Base-by-base conservation (phyloP, 2,888 invertebrate genomes). In the Anoncus sp. region DNA sequence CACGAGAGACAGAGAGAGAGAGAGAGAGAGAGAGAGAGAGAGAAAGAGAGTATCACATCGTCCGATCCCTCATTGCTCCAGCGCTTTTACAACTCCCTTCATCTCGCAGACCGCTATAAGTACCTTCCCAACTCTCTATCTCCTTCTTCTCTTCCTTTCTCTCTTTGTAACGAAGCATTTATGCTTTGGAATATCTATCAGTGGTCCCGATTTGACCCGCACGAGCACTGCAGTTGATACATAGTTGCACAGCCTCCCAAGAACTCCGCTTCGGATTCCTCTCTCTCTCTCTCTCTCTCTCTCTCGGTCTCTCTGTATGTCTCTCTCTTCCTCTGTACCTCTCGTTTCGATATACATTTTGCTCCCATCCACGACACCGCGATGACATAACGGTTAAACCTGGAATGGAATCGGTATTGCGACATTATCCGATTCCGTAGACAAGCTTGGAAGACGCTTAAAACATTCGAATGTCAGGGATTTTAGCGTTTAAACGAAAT, bases 81-180 rank as follows among this genome's bases (percentile, higher is more conserved):
- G 60, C 62, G 40, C 51, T 71, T n/a, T 10, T 53, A 43, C 53
- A 31, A 60, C 60, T 72, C 60, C 38, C 60, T 67, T 38, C 27
- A 59, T 71, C 53, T 40, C 63, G 40, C 62, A 45, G 24, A 24
- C 16, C 5, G 47, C 18, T 40, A 18, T 51, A 38, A 20, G 55
- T 27, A 31, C 63, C 60, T 74, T 67, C 63, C 49, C 16, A 66
- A 18, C 62, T 77, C 72, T 73, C 72, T 73, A 62, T 16, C 38
- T 51, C 40, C 14, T 20, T 62, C 72, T 43, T 60, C 43, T 63
- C 55, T 55, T 18, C 10, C 27, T 43, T 72, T 20, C 35, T 63
- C 51, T 38, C 60, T 69, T 69, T 40, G 78, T 86, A 85, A 86
- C 84, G 86, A 86, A 86, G 83, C 83, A 85, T 85, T 86, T 85